These are phyloP conservation scores for Myiagra hebetior DNA, from an alignment of 2,113 vertebrate species.

Conservation along the genomic window DNA sequence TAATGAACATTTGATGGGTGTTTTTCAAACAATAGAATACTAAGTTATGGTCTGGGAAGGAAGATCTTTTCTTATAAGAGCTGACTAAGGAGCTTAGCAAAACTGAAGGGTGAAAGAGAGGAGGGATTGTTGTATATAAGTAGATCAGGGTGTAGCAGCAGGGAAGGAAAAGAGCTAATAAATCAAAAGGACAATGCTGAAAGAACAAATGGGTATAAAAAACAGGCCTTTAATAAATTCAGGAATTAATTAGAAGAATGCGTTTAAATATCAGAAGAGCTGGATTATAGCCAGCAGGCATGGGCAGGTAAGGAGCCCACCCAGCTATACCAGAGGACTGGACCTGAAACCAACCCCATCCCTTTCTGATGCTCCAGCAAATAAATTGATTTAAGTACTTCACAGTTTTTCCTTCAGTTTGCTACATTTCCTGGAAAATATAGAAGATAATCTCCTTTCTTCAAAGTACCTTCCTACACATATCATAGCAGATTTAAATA, in stretches of 20 bases:
- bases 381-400: not conserved
- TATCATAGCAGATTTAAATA: not conserved
- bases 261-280: not conserved
- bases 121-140: not conserved
- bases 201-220: conserved; percentile 18
- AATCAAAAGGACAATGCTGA: not conserved
- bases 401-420: not conserved
- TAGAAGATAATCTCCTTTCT: not conserved
- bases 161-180: conserved; percentile 22
- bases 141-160: not conserved
- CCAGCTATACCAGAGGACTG: too few relatives aligned
- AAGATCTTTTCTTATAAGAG: conserved; percentile 13
- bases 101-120: conserved; percentile 18
- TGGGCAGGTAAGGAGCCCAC: not conserved
- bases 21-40: conserved; percentile 20
- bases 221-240: conserved; percentile 5
- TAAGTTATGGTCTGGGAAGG: conserved; percentile 4
- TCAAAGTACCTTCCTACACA: not conserved
- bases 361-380: not conserved
- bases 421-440: not conserved
- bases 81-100: conserved; percentile 47
- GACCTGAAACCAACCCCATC: not conserved
- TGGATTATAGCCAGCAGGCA: not conserved
- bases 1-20: not conserved
- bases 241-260: not conserved